Percentiles rank a stretch among this genome's conserved stretches.
Evolutionary conservation across 2,113 vertebrate species (phyloP).

Genomic region (Leptobrachium ailaonicum): DNA sequence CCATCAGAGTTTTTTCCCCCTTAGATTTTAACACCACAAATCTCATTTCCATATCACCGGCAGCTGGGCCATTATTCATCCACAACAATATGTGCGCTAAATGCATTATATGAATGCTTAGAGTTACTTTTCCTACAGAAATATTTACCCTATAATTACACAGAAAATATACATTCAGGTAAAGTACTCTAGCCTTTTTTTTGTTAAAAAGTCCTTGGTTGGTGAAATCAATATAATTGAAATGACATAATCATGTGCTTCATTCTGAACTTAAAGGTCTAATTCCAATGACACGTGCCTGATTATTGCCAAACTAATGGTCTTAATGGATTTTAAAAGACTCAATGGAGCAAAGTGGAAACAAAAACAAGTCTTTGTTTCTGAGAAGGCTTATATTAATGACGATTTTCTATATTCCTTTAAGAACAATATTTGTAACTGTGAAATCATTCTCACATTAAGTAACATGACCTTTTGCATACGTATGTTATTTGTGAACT

Average conservation of each 20-base stretch:
- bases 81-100: constrained; percentile 9
- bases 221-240: constrained; percentile 22
- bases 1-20: constrained; percentile 13
- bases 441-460: too few relatives aligned
- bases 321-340: neutral
- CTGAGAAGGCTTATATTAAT: too few relatives aligned
- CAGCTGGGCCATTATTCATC: constrained; percentile 14
- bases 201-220: constrained; percentile 17
- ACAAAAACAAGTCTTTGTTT: neutral
- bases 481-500: too few relatives aligned
- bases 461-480: too few relatives aligned
- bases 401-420: too few relatives aligned
- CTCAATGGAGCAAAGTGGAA: neutral
- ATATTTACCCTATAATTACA: neutral
- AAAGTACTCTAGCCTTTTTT: neutral
- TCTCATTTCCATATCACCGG: constrained; percentile 32
- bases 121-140: constrained; percentile 8
- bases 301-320: neutral
- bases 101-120: constrained; percentile 33
- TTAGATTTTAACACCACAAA: constrained; percentile 18
- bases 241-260: neutral
- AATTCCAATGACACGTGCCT: neutral
- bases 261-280: neutral
- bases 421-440: too few relatives aligned
- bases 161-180: constrained; percentile 19